phyloP scores from a whole-genome alignment of 2,113 vertebrate species.

The Oenanthe oenanthe region DNA sequence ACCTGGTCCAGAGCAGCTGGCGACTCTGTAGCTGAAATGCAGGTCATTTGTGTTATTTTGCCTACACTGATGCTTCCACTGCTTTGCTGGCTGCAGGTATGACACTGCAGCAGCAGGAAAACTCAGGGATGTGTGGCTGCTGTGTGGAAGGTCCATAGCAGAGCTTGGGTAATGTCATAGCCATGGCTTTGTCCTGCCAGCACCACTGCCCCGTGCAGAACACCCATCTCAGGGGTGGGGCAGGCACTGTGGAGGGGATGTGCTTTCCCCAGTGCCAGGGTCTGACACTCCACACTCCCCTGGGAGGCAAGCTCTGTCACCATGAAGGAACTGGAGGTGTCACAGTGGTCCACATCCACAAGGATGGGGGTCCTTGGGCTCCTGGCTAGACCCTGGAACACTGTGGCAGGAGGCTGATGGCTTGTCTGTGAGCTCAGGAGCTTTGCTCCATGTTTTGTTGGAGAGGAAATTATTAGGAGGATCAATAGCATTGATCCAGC shows the following conservation, averaged over 20 bases:
- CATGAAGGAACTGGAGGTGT: neutral
- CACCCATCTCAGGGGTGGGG: fast-evolving
- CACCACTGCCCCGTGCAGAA: neutral
- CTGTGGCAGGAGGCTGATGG: neutral
- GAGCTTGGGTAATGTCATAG: neutral
- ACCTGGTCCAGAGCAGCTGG: neutral
- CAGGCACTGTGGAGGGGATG: neutral
- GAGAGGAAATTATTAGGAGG: neutral
- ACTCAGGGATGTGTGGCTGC: neutral
- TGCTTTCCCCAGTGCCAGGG: fast-evolving
- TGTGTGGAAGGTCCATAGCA: fast-evolving
- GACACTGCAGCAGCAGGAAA: neutral
- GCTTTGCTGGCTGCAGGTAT: neutral
- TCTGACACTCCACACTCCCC: neutral
- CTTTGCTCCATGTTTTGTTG: neutral
- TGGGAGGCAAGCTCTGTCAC: neutral
- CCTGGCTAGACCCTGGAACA: neutral
- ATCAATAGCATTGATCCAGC: neutral
- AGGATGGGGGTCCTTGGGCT: neutral
- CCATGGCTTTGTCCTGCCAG: neutral
- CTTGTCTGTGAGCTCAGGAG: neutral
- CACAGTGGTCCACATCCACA: neutral
- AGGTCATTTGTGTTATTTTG: neutral
- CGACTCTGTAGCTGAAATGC: neutral
- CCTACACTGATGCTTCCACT: neutral